Base-by-base conservation (phyloP, 2,888 invertebrate genomes). In the Pyrgus malvae region DNA sequence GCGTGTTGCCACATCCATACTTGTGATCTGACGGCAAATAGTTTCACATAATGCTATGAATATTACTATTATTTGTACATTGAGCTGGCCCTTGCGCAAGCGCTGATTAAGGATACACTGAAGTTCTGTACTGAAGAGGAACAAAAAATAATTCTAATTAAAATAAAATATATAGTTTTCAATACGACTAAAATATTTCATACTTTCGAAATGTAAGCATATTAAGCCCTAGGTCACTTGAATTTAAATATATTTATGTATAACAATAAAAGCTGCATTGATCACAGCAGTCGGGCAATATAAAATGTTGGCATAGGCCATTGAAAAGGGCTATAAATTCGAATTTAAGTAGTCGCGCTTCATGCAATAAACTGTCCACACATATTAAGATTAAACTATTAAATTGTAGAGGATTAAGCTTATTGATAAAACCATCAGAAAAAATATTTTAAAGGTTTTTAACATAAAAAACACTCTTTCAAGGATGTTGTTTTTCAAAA, bases 321-420 rank as follows among this genome's bases (percentile, higher is more conserved):
- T n/a, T n/a, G n/a, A n/a, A 7, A 11, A 38, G 7, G 17, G 21
- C 21, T 17, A 38, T 21, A 21, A 38, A 38, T 1, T n/a, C 21
- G 16, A 38, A 38, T 38, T 8, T n/a, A n/a, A n/a, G n/a, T 8
- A 38, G 5, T 6, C 17, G 11, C 38, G 38, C 33, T 38, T 38
- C 11, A 38, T 19, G 11, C 38, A 19, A 38, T 38, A 38, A 38
- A 38, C 8, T 38, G 38, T 38, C 38, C 19, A 38, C 38, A 38
- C 38, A 19, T 38, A 16, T 38, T 38, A 38, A 38, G 38, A 38
- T 38, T 38, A 38, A 19, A 11, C 19, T 38, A 38, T 38, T 21
- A n/a, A 35, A 9, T 25, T 25, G 25, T 11, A 11, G 9, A 4
- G 11, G 38, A 21, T 38, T 38, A 19, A 21, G 21, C 17, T 37